Base-by-base conservation (phyloP, 2,113 vertebrate species). In the Pholis gunnellus region DNA sequence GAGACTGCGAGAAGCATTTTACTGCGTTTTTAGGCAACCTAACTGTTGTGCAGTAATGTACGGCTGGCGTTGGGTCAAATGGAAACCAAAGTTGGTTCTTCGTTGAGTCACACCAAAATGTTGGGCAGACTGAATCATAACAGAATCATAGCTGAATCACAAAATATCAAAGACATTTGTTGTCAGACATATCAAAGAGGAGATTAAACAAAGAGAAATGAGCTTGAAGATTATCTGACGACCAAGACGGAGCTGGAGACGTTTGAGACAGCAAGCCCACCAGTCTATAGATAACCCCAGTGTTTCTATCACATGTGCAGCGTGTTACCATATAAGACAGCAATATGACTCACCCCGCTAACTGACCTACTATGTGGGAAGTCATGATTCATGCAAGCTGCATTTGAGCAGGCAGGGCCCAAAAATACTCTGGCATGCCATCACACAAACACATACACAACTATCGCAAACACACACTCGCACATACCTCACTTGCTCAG, bases 301-400 rank as follows among this genome's bases (percentile, higher is more conserved):
- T 89, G 88, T 91, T 93, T 89, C 91, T 90, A 69, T 94, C 87
- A 93, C 94, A 92, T 93, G 93, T 92, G 90, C 90, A 80, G 87
- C 36, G 66, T 87, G 91, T 94, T 94, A 95, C 95, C 95, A 94
- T 95, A 94, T 95, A 94, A 96, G 94, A 93, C 86, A 81, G 85
- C 86, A 86, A 90, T 89, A 91, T 96, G 95, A 96, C 90, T 96
- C 95, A 95, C 91, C 85, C 81, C 29, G 77, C 92, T 92, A 91
- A 87, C 93, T 95, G 93, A 92, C 92, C 92, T 90, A 92, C 93
- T 93, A 93, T 95, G 95, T 96, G 93, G 95, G 95, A 95, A 95
- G 94, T 95, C 94, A 95, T 96, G 94, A 96, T 96, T 96, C 95
- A 96, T 93, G 86, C 94, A 88, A 92, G 94, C 92, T 92, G 92